Evolutionary conservation across 2,113 vertebrate genomes (phyloP).

Genomic region (Mixornis gularis): DNA sequence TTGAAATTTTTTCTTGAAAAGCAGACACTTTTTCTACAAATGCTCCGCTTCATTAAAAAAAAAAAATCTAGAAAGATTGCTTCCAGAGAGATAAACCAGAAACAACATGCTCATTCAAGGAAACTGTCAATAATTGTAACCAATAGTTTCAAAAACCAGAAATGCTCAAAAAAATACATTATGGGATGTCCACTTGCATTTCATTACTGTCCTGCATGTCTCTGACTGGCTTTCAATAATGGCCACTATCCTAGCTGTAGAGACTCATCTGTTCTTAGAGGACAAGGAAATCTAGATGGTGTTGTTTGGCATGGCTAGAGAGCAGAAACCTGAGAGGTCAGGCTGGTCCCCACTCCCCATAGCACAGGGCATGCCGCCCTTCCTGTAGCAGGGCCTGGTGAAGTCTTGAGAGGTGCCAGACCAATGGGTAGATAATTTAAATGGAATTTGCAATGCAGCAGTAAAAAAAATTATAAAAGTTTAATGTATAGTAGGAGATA

Average conservation of each 20-base stretch:
- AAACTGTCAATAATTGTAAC: neutral
- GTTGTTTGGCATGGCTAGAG: accelerated
- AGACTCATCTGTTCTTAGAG: neutral
- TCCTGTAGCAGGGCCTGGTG: neutral
- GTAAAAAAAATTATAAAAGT: neutral
- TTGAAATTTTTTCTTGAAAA: neutral
- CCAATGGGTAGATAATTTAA: neutral
- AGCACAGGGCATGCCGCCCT: accelerated
- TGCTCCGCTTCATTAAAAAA: neutral
- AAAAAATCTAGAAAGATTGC: neutral
- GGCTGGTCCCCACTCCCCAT: accelerated
- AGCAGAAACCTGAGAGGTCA: neutral
- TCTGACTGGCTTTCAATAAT: neutral
- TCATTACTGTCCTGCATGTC: neutral
- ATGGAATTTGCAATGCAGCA: neutral
- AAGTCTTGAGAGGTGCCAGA: neutral
- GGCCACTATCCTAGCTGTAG: neutral
- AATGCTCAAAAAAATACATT: neutral
- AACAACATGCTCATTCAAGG: neutral
- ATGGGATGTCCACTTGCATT: neutral
- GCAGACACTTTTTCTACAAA: neutral
- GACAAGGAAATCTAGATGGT: neutral
- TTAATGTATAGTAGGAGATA: neutral
- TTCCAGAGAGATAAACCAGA: neutral
- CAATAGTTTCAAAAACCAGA: neutral